Conservation (phyloP, 2,888 invertebrate species). For the Phalera bucephala region DNA sequence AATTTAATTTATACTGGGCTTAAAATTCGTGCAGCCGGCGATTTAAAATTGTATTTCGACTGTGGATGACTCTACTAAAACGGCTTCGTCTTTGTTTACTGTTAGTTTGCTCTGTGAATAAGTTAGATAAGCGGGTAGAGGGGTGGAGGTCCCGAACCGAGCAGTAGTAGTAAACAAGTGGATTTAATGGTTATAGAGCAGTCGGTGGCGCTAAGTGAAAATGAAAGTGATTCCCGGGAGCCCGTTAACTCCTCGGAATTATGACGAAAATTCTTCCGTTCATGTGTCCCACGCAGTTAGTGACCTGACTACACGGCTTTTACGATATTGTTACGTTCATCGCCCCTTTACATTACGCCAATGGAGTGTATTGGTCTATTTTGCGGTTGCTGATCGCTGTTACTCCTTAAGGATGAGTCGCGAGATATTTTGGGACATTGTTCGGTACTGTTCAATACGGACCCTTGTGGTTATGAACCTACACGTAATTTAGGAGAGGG, state of each 20-base stretch:
- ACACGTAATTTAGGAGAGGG: no score
- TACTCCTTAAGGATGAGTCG: slow-evolving; percentile 24
- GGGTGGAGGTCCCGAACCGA: slow-evolving; percentile 42
- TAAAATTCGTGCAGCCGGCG: slow-evolving; percentile 31
- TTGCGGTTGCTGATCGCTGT: slow-evolving; percentile 24
- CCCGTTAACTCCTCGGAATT: slow-evolving; percentile 58
- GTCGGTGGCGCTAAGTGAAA: slow-evolving; percentile 71
- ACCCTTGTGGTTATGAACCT: slow-evolving; percentile 1
- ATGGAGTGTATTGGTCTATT: slow-evolving; percentile 35
- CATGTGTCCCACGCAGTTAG: slow-evolving; percentile 42
- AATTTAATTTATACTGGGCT: slow-evolving; percentile 49
- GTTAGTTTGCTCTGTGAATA: slow-evolving; percentile 63
- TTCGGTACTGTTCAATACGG: slow-evolving; percentile 12
- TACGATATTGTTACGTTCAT: slow-evolving; percentile 51
- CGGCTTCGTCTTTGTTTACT: slow-evolving; percentile 49
- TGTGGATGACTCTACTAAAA: slow-evolving; percentile 39
- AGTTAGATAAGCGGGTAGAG: slow-evolving; percentile 55
- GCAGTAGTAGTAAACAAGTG: slow-evolving; percentile 63
- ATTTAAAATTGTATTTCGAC: slow-evolving; percentile 49
- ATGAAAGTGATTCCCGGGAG: slow-evolving; percentile 68
- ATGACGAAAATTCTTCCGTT: slow-evolving; percentile 54
- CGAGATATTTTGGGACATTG: slow-evolving; percentile 10
- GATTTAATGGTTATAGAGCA: slow-evolving; percentile 70
- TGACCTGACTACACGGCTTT: slow-evolving; percentile 39
- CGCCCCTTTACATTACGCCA: slow-evolving; percentile 42